Evolutionary conservation across 2,113 vertebrate species (phyloP).

Genomic region (Trematomus loennbergii): DNA sequence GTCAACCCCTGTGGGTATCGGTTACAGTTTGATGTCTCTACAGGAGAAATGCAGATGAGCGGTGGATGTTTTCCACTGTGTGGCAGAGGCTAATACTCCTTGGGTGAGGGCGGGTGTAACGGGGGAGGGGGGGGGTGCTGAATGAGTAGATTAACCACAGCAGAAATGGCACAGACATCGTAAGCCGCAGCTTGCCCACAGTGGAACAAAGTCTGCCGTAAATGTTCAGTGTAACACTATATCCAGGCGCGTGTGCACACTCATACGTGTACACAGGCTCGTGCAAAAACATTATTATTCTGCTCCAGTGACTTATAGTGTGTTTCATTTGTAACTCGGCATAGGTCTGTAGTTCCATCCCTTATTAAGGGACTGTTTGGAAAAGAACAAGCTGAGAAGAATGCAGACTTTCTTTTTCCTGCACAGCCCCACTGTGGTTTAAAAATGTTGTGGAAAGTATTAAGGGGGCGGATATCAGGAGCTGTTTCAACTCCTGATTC

Average conservation of each 20-base stretch:
- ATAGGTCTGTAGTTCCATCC: slow-evolving; percentile 35
- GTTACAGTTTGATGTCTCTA: slow-evolving; percentile 59
- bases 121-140: slow-evolving; percentile 39
- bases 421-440: slow-evolving; percentile 68
- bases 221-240: slow-evolving; percentile 75
- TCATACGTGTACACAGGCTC: slow-evolving; percentile 31
- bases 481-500: slow-evolving; percentile 29
- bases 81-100: slow-evolving; percentile 49
- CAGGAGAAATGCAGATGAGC: slow-evolving; percentile 63
- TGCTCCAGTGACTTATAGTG: slow-evolving; percentile 65
- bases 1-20: slow-evolving; percentile 50
- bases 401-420: slow-evolving; percentile 46
- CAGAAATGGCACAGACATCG: slow-evolving; percentile 70
- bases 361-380: slow-evolving; percentile 74
- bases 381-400: slow-evolving; percentile 70
- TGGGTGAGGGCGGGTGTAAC: not conserved
- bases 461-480: slow-evolving; percentile 58
- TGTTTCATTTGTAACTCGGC: slow-evolving; percentile 78
- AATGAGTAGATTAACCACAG: slow-evolving; percentile 73
- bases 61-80: slow-evolving; percentile 72
- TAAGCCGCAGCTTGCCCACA: slow-evolving; percentile 64
- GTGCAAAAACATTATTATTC: slow-evolving; percentile 52
- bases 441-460: slow-evolving; percentile 79
- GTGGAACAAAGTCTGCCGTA: slow-evolving; percentile 76
- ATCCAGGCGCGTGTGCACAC: slow-evolving; percentile 24